Conservation (phyloP, 2,113 vertebrate species). For the Micronycteris hirsuta region DNA sequence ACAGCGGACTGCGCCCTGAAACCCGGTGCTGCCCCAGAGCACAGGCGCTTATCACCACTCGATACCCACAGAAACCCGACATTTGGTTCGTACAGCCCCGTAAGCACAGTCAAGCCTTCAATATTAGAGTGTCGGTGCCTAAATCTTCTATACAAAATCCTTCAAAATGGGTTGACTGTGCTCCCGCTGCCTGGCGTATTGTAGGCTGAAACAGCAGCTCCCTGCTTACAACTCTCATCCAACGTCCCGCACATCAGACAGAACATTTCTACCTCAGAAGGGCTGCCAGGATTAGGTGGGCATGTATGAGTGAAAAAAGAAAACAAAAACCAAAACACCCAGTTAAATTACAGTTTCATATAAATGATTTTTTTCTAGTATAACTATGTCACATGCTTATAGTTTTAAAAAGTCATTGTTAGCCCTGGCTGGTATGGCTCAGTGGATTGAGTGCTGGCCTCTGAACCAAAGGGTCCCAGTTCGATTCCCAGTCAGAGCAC, state of each 20-base stretch:
- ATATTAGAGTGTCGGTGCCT: background rate
- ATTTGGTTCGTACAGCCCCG: background rate
- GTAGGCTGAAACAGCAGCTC: fast-evolving
- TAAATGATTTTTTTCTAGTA: background rate
- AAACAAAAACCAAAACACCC: background rate
- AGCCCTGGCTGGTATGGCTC: too few relatives aligned
- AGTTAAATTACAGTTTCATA: background rate
- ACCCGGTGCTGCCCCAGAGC: background rate
- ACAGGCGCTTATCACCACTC: fast-evolving
- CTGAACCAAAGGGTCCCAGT: too few relatives aligned
- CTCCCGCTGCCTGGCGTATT: fast-evolving
- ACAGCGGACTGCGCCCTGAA: background rate
- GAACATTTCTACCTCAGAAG: background rate
- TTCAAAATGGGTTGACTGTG: background rate
- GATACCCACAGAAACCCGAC: background rate
- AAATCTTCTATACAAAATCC: background rate
- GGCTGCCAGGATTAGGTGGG: background rate
- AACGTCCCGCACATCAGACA: background rate
- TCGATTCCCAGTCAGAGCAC: too few relatives aligned
- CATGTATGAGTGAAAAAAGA: background rate
- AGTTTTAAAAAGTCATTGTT: background rate
- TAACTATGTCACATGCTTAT: background rate
- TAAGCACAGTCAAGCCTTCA: background rate
- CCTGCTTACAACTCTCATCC: background rate
- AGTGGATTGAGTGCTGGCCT: too few relatives aligned